These are phyloP conservation scores for Oscheius sp. DNA, from an alignment of 2,888 invertebrate species.

Conservation along the genomic window DNA sequence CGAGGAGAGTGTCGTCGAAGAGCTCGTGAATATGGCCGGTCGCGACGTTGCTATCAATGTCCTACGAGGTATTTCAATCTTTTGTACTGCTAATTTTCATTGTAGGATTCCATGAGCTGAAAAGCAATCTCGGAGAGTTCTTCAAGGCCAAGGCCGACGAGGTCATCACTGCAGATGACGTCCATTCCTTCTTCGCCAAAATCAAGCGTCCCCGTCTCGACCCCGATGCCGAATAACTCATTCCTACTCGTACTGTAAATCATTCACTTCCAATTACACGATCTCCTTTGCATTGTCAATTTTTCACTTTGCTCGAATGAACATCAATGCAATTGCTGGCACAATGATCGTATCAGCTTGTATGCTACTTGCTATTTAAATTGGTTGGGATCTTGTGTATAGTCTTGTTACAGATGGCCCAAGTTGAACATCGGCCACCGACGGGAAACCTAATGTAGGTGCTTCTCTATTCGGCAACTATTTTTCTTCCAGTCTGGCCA, in stretches of 20 bases:
- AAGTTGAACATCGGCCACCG: not conserved
- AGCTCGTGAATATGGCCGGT: slow-evolving; percentile 41
- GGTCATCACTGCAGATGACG: slow-evolving; percentile 47
- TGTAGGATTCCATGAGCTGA: slow-evolving; percentile 53
- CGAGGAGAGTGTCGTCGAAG: slow-evolving; percentile 40
- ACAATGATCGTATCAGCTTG: no score
- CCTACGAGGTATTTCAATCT: slow-evolving; percentile 37
- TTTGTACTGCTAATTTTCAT: not conserved
- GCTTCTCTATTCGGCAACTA: not conserved
- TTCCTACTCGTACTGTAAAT: not conserved
- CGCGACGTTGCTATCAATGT: slow-evolving; percentile 45
- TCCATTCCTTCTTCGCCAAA: slow-evolving; percentile 46
- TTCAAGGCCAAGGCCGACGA: slow-evolving; percentile 22
- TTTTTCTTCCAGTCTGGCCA: not conserved
- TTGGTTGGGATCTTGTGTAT: no score
- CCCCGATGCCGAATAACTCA: slow-evolving; percentile 9
- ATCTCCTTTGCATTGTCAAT: not conserved
- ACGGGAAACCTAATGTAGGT: slow-evolving; percentile 1
- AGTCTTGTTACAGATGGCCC: not conserved
- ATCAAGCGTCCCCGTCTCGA: slow-evolving; percentile 36
- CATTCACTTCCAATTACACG: not conserved
- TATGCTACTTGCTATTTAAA: no score
- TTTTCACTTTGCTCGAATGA: no score
- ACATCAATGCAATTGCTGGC: no score
- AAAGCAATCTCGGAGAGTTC: slow-evolving; percentile 47